Conservation (phyloP, 1,140 invertebrate species). For the Lasioglossum baleicum region DNA sequence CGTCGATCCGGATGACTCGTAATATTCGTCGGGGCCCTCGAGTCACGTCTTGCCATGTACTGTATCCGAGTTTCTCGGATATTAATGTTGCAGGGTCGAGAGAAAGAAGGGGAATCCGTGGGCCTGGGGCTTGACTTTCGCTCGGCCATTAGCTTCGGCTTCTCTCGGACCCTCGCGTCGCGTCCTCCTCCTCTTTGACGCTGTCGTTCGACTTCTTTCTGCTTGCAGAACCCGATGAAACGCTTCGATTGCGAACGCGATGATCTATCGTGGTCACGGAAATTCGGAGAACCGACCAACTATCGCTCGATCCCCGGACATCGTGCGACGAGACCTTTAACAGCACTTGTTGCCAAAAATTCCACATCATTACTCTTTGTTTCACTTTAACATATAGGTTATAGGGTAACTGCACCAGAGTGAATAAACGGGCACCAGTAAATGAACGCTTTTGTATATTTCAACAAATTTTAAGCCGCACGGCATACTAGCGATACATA, state of each 20-base stretch:
- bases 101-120: constrained; percentile 36
- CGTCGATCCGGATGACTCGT: constrained; percentile 47
- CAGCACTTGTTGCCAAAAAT: no score
- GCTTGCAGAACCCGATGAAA: constrained; percentile 20
- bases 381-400: no score
- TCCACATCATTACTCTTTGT: no score
- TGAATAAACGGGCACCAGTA: no score
- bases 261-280: neutral
- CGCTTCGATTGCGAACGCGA: neutral
- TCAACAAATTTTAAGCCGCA: no score
- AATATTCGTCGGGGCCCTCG: constrained; percentile 27
- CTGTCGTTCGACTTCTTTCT: constrained; percentile 59
- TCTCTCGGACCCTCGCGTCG: constrained; percentile 36
- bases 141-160: constrained; percentile 57
- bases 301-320: no score
- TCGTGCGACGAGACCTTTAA: no score
- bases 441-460: no score
- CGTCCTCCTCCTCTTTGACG: constrained; percentile 53
- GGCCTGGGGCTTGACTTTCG: constrained; percentile 71
- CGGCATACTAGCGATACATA: no score
- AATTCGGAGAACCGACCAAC: neutral
- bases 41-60: constrained; percentile 49
- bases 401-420: no score
- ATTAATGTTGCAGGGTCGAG: constrained; percentile 58
- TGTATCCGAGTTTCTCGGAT: constrained; percentile 65